Evolutionary conservation across 2,797 vertebrate species (phyloP).

Genomic region (Kryptopterus vitreolus): DNA sequence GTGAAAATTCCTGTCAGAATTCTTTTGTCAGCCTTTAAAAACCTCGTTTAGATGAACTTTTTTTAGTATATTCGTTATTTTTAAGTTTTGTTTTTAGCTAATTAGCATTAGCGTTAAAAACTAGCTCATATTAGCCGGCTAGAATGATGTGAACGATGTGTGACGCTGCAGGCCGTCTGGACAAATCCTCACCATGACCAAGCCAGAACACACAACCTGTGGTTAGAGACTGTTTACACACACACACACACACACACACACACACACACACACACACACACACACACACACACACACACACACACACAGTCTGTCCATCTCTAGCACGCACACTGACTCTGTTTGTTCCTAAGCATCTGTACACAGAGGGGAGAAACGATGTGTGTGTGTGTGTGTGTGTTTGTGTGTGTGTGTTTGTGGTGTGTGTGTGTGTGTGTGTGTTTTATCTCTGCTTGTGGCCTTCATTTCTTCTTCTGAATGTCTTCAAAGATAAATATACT

Average conservation of each 20-base stretch:
- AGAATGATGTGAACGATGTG: neutral
- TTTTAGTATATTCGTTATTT: too few relatives aligned
- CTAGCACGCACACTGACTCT: constrained; percentile 7
- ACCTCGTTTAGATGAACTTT: too few relatives aligned
- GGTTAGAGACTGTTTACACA: constrained; percentile 9
- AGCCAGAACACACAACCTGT: constrained; percentile 1
- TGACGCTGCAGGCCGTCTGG: neutral
- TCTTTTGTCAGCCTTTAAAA: neutral
- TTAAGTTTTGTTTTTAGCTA: too few relatives aligned
- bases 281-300: constrained; percentile 6
- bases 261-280: constrained; percentile 9
- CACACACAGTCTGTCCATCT: constrained; percentile 9
- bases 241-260: constrained; percentile 32
- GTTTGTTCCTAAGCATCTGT: constrained; percentile 10
- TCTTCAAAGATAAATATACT: constrained; percentile 1
- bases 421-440: too few relatives aligned
- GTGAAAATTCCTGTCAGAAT: neutral
- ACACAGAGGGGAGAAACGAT: neutral
- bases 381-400: constrained; percentile 24
- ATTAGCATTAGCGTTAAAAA: neutral
- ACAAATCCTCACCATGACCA: neutral
- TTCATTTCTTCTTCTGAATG: constrained; percentile 4
- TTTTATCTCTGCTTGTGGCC: neutral
- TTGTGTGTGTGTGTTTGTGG: constrained; percentile 19
- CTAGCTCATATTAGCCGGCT: neutral